Evolutionary conservation across 2,888 invertebrate genomes (phyloP).

Genomic region (Amiota minor): DNA sequence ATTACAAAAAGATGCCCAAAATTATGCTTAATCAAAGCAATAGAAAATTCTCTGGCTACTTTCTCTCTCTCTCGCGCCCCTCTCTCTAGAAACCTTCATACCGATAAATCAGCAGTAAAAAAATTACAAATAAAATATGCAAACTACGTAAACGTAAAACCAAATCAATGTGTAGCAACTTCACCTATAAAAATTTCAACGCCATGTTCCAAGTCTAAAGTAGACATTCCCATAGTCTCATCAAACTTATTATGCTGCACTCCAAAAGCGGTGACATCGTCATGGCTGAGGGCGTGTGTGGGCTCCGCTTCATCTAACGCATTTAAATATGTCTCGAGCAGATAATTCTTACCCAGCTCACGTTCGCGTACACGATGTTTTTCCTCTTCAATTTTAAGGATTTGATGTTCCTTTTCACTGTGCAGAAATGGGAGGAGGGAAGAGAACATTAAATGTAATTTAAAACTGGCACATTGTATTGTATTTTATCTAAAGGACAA

Average conservation of each 20-base stretch:
- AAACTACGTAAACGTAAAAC: background rate
- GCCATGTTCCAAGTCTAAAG: conserved; percentile 35
- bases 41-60: background rate
- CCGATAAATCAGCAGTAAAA: conserved; percentile 4
- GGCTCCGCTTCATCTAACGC: conserved; percentile 75
- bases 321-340: conserved; percentile 83
- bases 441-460: conserved; percentile 8
- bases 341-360: conserved; percentile 85
- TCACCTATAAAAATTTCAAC: conserved; percentile 56
- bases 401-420: conserved; percentile 85
- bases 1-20: too few relatives aligned
- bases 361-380: conserved; percentile 83
- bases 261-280: background rate
- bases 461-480: conserved; percentile 6
- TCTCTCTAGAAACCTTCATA: background rate
- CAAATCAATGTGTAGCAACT: background rate
- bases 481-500: too few relatives aligned
- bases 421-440: conserved; percentile 5
- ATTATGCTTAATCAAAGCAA: too few relatives aligned
- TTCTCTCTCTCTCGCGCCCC: background rate
- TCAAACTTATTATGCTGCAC: background rate
- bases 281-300: conserved; percentile 11
- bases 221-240: background rate
- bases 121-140: conserved; percentile 10
- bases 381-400: conserved; percentile 85